These are phyloP conservation scores for Hylyphantes graminicola DNA, from an alignment of 1,140 invertebrate genomes.

Conservation along the genomic window DNA sequence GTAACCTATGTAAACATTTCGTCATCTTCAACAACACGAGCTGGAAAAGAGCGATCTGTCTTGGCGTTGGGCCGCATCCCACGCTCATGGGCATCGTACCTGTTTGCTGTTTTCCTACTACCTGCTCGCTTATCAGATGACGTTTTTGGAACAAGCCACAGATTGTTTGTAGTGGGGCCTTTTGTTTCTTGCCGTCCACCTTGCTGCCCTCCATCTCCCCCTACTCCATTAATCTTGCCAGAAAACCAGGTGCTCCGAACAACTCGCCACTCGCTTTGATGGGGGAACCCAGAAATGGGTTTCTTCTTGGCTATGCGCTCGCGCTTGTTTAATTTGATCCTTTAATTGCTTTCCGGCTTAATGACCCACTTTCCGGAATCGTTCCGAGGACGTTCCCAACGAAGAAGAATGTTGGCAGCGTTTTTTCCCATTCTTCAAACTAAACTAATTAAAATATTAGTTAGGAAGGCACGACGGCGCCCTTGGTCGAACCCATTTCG, in stretches of 20 bases:
- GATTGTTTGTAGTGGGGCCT: constrained; percentile 40
- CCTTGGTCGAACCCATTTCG: constrained; percentile 15
- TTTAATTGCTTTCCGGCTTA: constrained; percentile 50
- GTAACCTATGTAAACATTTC: too few species aligned
- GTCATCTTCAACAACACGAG: too few species aligned
- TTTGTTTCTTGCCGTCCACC: constrained; percentile 27
- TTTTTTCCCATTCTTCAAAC: neutral
- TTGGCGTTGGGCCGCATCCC: constrained; percentile 4
- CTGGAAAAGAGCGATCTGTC: too few species aligned
- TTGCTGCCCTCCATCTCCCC: constrained; percentile 26
- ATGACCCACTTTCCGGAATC: constrained; percentile 31
- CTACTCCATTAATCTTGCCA: constrained; percentile 48
- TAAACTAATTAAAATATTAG: constrained; percentile 56
- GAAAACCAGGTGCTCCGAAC: constrained; percentile 40
- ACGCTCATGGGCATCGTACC: neutral
- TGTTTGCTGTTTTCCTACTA: neutral
- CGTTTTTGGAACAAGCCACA: constrained; percentile 13
- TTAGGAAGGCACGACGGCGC: constrained; percentile 17
- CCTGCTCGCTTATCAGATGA: constrained; percentile 39
- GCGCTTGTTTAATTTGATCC: constrained; percentile 48
- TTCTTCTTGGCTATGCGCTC: constrained; percentile 11
- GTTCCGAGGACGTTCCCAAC: neutral
- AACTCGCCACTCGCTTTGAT: constrained; percentile 11
- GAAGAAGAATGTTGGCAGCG: too few species aligned
- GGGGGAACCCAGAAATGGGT: constrained; percentile 8